Conservation (phyloP, 2,113 vertebrate genomes). For the Centropus bengalensis region DNA sequence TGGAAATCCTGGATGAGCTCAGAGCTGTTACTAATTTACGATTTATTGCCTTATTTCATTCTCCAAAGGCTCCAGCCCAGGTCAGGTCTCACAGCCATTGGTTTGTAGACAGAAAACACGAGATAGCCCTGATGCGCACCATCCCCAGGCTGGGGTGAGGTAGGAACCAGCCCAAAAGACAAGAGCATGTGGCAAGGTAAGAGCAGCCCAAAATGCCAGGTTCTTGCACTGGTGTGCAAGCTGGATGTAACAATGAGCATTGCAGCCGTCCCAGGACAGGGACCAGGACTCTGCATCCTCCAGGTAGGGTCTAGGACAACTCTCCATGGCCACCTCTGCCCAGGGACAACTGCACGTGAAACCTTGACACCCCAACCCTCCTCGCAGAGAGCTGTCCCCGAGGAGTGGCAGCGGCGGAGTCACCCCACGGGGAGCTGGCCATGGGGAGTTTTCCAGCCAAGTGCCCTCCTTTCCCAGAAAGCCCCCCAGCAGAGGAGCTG, state of each 20-base stretch:
- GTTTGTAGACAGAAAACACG: rapidly evolving
- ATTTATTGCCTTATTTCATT: not conserved
- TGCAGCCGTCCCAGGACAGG: rapidly evolving
- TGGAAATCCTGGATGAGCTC: not conserved
- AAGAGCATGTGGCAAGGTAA: rapidly evolving
- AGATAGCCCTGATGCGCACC: rapidly evolving
- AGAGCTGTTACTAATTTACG: not conserved
- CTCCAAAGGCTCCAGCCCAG: not conserved
- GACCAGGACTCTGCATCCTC: not conserved
- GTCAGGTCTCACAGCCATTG: rapidly evolving
- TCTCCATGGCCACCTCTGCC: too few species aligned
- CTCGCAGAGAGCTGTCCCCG: too few species aligned
- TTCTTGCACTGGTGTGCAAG: rapidly evolving
- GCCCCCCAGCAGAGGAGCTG: not conserved
- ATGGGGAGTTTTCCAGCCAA: too few species aligned
- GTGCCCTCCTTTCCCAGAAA: not conserved
- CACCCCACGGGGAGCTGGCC: too few species aligned
- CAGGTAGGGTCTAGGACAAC: too few species aligned
- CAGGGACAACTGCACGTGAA: too few species aligned
- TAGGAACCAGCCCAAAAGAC: rapidly evolving
- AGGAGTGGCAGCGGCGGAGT: too few species aligned
- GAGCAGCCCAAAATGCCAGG: not conserved
- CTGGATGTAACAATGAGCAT: rapidly evolving
- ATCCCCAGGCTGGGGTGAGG: not conserved
- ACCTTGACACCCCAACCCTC: too few species aligned